Evolutionary conservation across 1,140 invertebrate species (phyloP).

Genomic region (Orchestia grillus): DNA sequence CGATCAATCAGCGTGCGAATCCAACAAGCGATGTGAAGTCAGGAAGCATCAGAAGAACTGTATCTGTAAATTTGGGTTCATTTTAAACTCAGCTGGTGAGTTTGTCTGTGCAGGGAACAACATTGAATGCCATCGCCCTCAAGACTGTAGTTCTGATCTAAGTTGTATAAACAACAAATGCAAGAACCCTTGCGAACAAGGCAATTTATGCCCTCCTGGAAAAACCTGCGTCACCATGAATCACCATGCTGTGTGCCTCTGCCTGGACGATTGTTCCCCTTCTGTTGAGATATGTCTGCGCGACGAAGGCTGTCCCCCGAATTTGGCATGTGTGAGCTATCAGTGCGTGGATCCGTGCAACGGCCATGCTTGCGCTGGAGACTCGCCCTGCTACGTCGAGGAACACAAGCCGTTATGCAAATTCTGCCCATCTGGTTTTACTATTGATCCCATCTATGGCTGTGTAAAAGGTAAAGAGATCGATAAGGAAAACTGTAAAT

Average conservation of each 20-base stretch:
- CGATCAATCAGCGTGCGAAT: slow-evolving; percentile 77
- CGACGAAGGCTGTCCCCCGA: slow-evolving; percentile 87
- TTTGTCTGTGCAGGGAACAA: slow-evolving; percentile 79
- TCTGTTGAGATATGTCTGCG: slow-evolving; percentile 88
- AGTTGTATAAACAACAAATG: slow-evolving; percentile 86
- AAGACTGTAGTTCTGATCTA: slow-evolving; percentile 87
- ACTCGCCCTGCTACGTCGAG: slow-evolving; percentile 89
- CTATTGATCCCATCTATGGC: slow-evolving; percentile 89
- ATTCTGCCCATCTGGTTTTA: slow-evolving; percentile 92
- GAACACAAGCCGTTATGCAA: slow-evolving; percentile 93
- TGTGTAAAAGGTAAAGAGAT: slow-evolving; percentile 90
- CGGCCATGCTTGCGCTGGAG: slow-evolving; percentile 82
- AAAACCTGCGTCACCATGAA: slow-evolving; percentile 88
- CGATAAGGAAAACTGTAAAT: background rate
- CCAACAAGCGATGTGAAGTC: slow-evolving; percentile 89
- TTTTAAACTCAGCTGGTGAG: slow-evolving; percentile 86
- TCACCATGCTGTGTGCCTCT: slow-evolving; percentile 87
- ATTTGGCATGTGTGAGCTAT: slow-evolving; percentile 87
- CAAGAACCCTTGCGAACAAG: slow-evolving; percentile 83
- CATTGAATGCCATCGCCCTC: slow-evolving; percentile 81
- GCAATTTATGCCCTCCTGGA: slow-evolving; percentile 78
- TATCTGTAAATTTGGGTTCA: slow-evolving; percentile 89
- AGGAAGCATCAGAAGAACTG: slow-evolving; percentile 86
- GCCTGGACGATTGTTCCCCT: slow-evolving; percentile 87
- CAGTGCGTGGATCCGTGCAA: slow-evolving; percentile 91